Evolutionary conservation across 2,113 vertebrate genomes (phyloP).

Genomic region (Colossoma macropomum): DNA sequence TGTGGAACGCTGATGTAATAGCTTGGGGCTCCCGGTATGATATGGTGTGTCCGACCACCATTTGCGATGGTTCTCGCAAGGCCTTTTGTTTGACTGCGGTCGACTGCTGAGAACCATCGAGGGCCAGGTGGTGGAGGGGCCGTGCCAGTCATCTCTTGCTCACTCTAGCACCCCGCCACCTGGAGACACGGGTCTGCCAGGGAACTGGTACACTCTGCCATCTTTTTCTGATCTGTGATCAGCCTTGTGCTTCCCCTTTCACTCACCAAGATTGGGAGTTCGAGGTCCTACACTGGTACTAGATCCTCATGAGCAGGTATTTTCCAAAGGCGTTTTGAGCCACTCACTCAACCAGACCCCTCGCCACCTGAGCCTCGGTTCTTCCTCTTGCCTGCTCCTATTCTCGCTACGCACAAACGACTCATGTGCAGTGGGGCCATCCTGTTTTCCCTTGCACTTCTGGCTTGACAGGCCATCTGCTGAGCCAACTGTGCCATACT

Average conservation of each 20-base stretch:
- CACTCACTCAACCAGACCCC: background rate
- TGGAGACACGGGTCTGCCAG: conserved; percentile 14
- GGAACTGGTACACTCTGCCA: background rate
- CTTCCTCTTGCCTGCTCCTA: background rate
- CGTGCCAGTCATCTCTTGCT: conserved; percentile 22
- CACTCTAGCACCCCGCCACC: conserved; percentile 25
- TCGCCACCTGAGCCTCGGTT: conserved; percentile 23
- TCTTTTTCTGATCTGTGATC: background rate
- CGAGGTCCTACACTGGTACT: background rate
- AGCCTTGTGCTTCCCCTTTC: background rate
- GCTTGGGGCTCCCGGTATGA: background rate
- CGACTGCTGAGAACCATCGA: background rate
- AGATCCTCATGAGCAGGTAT: background rate
- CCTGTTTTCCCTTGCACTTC: conserved; percentile 21
- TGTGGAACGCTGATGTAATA: background rate
- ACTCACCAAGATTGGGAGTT: background rate
- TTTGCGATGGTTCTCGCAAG: background rate
- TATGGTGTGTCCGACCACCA: background rate
- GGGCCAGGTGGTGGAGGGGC: background rate
- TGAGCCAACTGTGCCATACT: conserved; percentile 43
- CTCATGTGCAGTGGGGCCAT: conserved; percentile 23
- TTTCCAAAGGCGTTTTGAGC: background rate
- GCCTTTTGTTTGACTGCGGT: background rate
- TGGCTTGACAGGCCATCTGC: conserved; percentile 53
- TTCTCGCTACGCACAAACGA: background rate